These are phyloP conservation scores for Oscheius onirici DNA, from an alignment of 2,888 invertebrate species.

Conservation along the genomic window DNA sequence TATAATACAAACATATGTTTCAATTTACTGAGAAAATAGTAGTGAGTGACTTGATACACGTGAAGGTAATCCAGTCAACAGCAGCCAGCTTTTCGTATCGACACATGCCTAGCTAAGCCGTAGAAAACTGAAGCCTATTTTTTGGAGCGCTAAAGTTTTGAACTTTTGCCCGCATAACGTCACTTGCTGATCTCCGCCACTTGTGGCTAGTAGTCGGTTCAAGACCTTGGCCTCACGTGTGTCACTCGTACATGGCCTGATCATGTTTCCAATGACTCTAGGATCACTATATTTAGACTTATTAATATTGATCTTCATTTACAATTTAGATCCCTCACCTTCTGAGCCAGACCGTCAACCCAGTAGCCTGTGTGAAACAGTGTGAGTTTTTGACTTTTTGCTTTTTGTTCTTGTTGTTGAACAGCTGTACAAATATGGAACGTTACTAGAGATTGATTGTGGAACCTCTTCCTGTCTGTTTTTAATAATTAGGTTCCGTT, in stretches of 20 bases:
- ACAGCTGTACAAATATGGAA: neutral
- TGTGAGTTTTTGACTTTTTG: neutral
- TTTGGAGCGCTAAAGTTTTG: too few relatives aligned
- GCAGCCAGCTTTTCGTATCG: too few relatives aligned
- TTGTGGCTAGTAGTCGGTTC: too few relatives aligned
- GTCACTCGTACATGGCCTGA: neutral
- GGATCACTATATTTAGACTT: neutral
- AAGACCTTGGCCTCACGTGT: too few relatives aligned
- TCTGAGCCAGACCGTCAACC: constrained; percentile 6
- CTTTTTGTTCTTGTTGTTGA: neutral
- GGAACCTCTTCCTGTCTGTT: neutral
- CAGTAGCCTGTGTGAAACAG: neutral
- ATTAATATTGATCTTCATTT: neutral
- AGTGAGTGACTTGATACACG: too few relatives aligned
- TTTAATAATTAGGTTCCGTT: constrained; percentile 12
- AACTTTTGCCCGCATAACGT: too few relatives aligned
- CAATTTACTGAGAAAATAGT: too few relatives aligned
- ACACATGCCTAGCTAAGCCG: too few relatives aligned
- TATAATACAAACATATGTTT: too few relatives aligned
- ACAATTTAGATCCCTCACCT: constrained; percentile 10
- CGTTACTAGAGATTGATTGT: neutral
- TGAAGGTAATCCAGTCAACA: too few relatives aligned
- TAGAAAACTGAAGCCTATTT: too few relatives aligned
- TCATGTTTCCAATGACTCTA: neutral
- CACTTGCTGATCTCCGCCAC: too few relatives aligned